Base-by-base conservation (phyloP, 2,797 vertebrate species). In the Pterois miles region DNA sequence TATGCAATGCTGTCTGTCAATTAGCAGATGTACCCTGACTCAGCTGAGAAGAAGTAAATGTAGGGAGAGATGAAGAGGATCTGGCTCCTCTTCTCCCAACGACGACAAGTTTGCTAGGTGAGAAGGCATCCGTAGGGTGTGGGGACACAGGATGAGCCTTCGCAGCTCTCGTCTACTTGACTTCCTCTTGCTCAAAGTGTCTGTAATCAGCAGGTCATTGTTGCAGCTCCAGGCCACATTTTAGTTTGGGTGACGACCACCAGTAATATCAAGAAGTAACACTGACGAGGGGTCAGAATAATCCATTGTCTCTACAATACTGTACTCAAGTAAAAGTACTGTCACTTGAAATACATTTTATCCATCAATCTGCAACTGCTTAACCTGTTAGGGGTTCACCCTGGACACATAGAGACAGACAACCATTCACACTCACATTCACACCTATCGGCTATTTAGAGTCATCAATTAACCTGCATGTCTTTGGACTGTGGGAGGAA, bases 1-100 rank as follows among this genome's bases (percentile, higher is more conserved):
- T 48, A 59, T 56, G 74, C n/a, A 14, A 22, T 67, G 65, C 59
- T 85, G 86, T 85, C 83, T 89, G 83, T 88, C 80, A 90, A 81
- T 89, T 81, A 93, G 78, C 90, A 94, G 91, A 91, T 93, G 90
- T 89, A 85, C 65, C 36, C 48, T 87, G 83, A 83, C 64, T 86
- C 80, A 86, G 65, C 71, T 52, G 63, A 82, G 36, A 56, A 60
- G 71, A 76, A 82, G 83, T 73, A 86, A 82, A 88, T 67, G 75
- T 82, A 69, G 76, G 73, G 60, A 84, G 22, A 56, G 56, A 74
- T 36, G 63, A 70, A 67, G 75, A 88, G 63, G 81, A 84, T 85
- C 58, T 56, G 64, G 73, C 77, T 78, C 50, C 71, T 70, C 36
- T 13, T 70, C 76, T 72, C 50, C 65, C 33, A 31, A 67, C 50